Evolutionary conservation across 2,797 vertebrate genomes (phyloP).

Genomic region (Poecilia velifera): DNA sequence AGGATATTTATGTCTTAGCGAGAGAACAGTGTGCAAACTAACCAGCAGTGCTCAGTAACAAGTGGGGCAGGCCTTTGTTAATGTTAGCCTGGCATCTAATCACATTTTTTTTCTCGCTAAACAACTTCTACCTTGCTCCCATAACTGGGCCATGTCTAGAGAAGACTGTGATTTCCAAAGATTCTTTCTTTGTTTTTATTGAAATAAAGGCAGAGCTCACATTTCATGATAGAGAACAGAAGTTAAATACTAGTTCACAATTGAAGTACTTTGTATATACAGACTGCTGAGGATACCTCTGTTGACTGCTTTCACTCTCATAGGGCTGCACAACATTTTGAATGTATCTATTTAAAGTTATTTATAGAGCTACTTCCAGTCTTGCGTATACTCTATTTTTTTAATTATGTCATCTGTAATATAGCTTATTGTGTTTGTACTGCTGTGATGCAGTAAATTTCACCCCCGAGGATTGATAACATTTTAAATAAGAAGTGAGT

Average conservation of each 20-base stretch:
- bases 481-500: not conserved
- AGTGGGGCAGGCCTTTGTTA: not conserved
- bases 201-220: slow-evolving; percentile 41
- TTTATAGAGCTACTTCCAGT: not conserved
- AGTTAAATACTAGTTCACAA: not conserved
- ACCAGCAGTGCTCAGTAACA: not conserved
- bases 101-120: too few species aligned
- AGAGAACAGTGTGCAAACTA: not conserved
- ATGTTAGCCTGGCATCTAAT: not conserved
- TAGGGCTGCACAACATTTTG: not conserved
- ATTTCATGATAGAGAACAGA: slow-evolving; percentile 7
- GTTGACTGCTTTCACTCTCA: not conserved
- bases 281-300: not conserved
- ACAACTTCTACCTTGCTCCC: not conserved
- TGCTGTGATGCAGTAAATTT: not conserved
- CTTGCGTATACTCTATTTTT: not conserved
- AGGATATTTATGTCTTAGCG: slow-evolving; percentile 48
- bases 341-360: not conserved
- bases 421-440: not conserved
- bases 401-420: not conserved
- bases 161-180: not conserved
- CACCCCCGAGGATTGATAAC: too few species aligned
- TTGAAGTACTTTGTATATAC: not conserved
- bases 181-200: not conserved
- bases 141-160: not conserved